Conservation (phyloP, 2,888 invertebrate species). For the Corbicula japonica region DNA sequence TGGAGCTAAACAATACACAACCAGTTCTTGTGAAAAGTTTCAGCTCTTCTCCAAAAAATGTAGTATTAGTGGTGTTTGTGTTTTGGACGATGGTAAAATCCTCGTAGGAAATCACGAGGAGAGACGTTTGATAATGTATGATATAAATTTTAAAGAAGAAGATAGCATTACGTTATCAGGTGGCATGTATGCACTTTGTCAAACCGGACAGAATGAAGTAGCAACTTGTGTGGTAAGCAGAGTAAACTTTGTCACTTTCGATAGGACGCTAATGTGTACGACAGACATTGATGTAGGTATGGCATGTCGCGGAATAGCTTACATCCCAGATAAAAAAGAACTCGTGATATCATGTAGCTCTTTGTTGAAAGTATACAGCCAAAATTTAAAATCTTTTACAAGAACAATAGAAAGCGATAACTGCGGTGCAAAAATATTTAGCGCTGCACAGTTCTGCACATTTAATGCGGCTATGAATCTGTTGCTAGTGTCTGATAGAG, state of each 20-base stretch:
- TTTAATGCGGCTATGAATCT: not conserved
- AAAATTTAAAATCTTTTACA: not conserved
- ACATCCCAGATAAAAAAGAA: not conserved
- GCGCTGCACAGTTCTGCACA: not conserved
- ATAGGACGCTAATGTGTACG: not conserved
- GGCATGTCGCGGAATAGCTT: not conserved
- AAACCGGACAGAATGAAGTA: not conserved
- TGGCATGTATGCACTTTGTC: not conserved
- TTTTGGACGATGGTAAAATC: not conserved
- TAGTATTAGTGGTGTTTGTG: not conserved
- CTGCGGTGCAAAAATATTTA: not conserved
- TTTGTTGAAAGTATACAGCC: not conserved
- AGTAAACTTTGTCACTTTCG: constrained; percentile 16
- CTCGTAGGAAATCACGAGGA: not conserved
- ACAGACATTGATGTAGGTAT: not conserved
- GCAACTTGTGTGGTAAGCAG: not conserved
- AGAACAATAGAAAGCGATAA: not conserved
- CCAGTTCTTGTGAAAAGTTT: not conserved
- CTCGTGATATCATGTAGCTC: not conserved
- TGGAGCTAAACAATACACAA: not conserved
- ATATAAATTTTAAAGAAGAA: constrained; percentile 1
- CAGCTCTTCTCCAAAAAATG: not conserved
- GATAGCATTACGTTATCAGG: not conserved
- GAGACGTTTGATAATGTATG: not conserved
- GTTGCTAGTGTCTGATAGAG: not conserved